Evolutionary conservation across 1,140 invertebrate genomes (phyloP).

Genomic region (Harpegnathos saltator): DNA sequence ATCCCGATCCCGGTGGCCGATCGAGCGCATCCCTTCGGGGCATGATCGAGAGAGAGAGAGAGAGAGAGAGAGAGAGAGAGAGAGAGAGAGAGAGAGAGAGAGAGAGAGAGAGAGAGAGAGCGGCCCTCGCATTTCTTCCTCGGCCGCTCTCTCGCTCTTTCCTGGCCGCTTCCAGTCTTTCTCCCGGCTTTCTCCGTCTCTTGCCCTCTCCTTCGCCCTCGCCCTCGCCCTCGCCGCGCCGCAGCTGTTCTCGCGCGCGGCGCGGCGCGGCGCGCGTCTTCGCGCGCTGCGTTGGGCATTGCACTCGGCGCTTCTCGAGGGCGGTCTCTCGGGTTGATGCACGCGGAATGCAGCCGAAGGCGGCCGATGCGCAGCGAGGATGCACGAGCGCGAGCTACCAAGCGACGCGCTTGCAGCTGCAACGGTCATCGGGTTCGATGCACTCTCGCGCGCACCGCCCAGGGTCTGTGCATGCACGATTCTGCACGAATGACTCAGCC

Average conservation of each 20-base stretch:
- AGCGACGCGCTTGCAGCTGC: conserved; percentile 80
- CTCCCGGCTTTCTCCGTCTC: conserved; percentile 56
- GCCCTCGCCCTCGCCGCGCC: too few relatives aligned
- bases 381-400: conserved; percentile 44
- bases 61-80: too few relatives aligned
- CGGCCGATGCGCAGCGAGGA: conserved; percentile 67
- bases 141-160: conserved; percentile 32
- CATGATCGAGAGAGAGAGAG: conserved; percentile 43
- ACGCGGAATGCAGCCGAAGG: conserved; percentile 81
- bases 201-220: too few relatives aligned
- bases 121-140: conserved; percentile 35
- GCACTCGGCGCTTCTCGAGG: conserved; percentile 80
- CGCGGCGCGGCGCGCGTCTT: conserved; percentile 70
- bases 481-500: conserved; percentile 82
- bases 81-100: too few relatives aligned
- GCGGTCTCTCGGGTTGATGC: conserved; percentile 79
- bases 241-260: conserved; percentile 59
- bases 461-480: conserved; percentile 74
- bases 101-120: too few relatives aligned
- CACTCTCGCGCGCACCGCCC: conserved; percentile 79
- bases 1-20: neutral
- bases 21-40: conserved; percentile 22
- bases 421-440: conserved; percentile 85
- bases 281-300: conserved; percentile 77
- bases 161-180: conserved; percentile 20